These are phyloP conservation scores for Conchocele bisecta DNA, from an alignment of 2,888 invertebrate species.

Conservation along the genomic window DNA sequence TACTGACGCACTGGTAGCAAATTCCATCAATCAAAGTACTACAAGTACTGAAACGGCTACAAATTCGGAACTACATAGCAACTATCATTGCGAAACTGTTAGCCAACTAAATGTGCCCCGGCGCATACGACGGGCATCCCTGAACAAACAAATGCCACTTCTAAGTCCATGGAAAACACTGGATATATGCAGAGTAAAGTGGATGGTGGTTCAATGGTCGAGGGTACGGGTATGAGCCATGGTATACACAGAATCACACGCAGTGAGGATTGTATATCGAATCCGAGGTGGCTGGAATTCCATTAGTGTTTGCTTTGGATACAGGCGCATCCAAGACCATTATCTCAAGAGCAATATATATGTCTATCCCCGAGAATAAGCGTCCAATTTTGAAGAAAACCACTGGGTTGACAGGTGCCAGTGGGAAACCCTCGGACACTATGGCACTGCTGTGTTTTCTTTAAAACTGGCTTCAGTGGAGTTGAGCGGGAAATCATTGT, in stretches of 20 bases:
- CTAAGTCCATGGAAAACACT: too few relatives aligned
- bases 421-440: constrained; percentile 1
- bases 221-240: too few relatives aligned
- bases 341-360: constrained; percentile 12
- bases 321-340: constrained; percentile 21
- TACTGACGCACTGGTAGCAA: too few relatives aligned
- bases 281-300: constrained; percentile 4
- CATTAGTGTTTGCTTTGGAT: constrained; percentile 14
- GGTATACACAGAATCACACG: not conserved
- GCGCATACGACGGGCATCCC: too few relatives aligned
- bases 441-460: constrained; percentile 5
- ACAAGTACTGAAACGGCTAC: too few relatives aligned
- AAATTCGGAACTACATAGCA: too few relatives aligned
- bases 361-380: not conserved
- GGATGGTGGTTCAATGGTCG: too few relatives aligned
- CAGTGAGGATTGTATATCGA: constrained; percentile 16
- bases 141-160: too few relatives aligned
- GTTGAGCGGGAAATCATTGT: not conserved
- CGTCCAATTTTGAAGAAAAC: constrained; percentile 4
- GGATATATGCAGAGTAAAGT: too few relatives aligned
- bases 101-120: too few relatives aligned
- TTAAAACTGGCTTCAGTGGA: not conserved
- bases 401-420: not conserved
- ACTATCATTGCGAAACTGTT: too few relatives aligned
- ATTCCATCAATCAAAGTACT: too few relatives aligned